Percentiles rank a stretch among this genome's conserved stretches.
phyloP scores from a whole-genome alignment of 2,113 vertebrate genomes.

The Ardeotis arabs region DNA sequence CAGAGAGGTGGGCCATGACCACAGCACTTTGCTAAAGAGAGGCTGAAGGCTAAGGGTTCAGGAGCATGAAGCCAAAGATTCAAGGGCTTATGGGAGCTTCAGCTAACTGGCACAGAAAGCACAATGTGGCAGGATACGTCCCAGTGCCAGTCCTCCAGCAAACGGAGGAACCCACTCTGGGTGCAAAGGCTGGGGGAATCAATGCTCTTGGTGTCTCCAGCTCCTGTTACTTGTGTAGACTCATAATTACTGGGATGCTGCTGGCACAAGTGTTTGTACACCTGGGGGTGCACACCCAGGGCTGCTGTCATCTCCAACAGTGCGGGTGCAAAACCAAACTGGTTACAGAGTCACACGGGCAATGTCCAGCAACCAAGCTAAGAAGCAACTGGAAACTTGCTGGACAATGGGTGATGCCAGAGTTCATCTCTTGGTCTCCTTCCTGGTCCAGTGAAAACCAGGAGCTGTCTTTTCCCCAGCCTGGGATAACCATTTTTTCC shows the following conservation, averaged over 20 bases:
- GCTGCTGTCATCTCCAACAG: neutral
- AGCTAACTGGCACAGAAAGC: neutral
- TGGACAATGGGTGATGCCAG: neutral
- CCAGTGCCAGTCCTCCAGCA: neutral
- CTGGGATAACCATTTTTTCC: neutral
- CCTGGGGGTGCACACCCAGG: neutral
- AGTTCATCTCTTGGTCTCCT: neutral
- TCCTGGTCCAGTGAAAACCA: neutral
- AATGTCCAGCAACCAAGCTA: neutral
- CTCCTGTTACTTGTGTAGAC: neutral
- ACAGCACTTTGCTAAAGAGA: neutral
- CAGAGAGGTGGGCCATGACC: neutral
- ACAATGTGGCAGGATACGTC: neutral
- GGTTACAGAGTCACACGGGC: neutral
- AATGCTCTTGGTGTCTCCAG: neutral
- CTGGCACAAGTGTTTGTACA: rapidly evolving
- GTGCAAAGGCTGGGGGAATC: neutral
- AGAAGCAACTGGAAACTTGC: neutral
- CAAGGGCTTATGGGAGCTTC: neutral
- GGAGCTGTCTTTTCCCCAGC: neutral
- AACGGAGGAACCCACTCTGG: neutral
- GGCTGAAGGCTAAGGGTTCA: neutral
- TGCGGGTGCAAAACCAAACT: neutral
- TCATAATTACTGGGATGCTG: neutral
- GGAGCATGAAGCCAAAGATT: neutral